Evolutionary conservation across 2,888 invertebrate species (phyloP), one percentile per base, ranked within the genome.

Genomic region (Gisinianus flammeolus): DNA sequence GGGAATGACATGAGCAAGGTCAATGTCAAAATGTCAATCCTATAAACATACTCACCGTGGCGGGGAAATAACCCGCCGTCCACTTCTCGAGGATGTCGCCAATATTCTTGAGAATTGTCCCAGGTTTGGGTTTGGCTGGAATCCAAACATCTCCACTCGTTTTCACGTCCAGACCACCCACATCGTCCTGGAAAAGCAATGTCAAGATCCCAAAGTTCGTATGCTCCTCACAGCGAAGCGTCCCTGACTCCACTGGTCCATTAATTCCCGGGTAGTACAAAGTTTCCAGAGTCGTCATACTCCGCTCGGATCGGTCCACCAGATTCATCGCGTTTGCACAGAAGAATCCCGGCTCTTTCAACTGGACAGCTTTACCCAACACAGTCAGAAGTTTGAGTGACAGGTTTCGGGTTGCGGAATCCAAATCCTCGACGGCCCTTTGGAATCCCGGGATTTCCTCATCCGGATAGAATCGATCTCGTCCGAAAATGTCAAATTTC

Each of bases 81-180:
- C 93, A 93, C 66, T 90, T 88, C 26, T 92, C 91, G 76, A 94
- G 88, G 73, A 93, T 89, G 85, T 93, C 92, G 24, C 93, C 94
- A 31, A 92, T 90, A 85, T 93, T 93, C 44, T 94, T 89, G 67
- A 94, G 88, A 83, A 94, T 91, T 30, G 93, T 92, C 44, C 92
- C 93, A 0, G 92, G 92, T 71, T 94, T 89, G 85, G 93, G 93
- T 0, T 92, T 92, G 2, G 93, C 93, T 54, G 91, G 89, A 84
- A 91, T 89, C 92, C 93, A 94, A 83, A 91, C 90, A 44, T 91
- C 91, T 82, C 90, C 90, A 71, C 90, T 90, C 80, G 91, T 87
- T 86, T 91, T 91, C 62, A 93, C 90, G 90, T 91, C 62, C 2
- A 64, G 62, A 4, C 62, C 62, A 5, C 62, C 62, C 5, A 64